These are phyloP conservation scores for Dreissena polymorpha DNA, from an alignment of 1,140 invertebrate genomes.

Conservation along the genomic window DNA sequence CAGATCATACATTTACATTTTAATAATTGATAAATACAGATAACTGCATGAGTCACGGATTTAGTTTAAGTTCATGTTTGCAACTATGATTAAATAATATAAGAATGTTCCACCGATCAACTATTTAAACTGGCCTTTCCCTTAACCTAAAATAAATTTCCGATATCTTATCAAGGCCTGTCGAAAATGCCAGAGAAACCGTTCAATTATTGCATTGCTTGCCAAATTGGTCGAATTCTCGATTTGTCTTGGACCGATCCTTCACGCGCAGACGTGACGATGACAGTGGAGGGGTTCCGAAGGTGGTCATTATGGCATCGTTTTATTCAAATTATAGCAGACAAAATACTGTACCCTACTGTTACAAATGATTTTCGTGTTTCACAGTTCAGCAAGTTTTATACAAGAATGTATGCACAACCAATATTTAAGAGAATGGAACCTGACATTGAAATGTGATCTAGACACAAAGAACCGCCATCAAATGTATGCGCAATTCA, in stretches of 20 bases:
- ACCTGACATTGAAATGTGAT: too few species aligned
- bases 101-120: too few species aligned
- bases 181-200: conserved; percentile 2
- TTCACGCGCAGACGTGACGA: not conserved
- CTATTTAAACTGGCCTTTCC: not conserved
- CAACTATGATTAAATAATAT: too few species aligned
- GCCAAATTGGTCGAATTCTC: conserved; percentile 7
- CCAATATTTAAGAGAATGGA: too few species aligned
- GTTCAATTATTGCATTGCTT: not conserved
- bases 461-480: too few species aligned
- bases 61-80: too few species aligned
- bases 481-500: too few species aligned
- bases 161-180: not conserved
- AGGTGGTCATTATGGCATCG: not conserved
- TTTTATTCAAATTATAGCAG: not conserved
- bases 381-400: not conserved
- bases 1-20: too few species aligned
- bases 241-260: not conserved
- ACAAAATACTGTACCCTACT: not conserved
- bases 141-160: conserved; percentile 5
- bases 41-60: too few species aligned
- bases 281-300: not conserved
- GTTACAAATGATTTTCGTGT: not conserved
- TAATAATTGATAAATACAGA: too few species aligned
- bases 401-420: not conserved